Evolutionary conservation across 2,113 vertebrate species (phyloP), one percentile per base, ranked within the genome.

Genomic region (Cromileptes altivelis): DNA sequence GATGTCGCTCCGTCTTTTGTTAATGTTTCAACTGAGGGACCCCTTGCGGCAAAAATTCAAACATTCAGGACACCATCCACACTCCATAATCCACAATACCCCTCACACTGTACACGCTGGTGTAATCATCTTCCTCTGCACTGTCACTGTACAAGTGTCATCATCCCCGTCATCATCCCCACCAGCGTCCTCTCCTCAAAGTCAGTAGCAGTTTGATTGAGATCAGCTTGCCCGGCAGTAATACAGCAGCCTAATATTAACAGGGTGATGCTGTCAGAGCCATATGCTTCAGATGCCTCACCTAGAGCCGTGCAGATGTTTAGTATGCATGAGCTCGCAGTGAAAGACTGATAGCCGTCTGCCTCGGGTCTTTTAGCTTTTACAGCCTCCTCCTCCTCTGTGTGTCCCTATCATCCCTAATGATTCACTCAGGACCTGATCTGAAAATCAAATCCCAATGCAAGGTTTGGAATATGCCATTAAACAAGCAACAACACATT

Each of bases 401-500:
- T 58, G 57, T 88, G 80, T 84, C 81, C 77, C 83, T 84, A 90
- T 93, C 81, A 85, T 86, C 82, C 85, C 85, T 90, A 91, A 93
- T 92, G 84, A 88, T 90, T 93, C 88, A 91, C 81, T 88, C 62
- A 85, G 83, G 76, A 88, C 82, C 86, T 85, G 75, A 90, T 90
- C 85, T 79, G 87, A 89, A 90, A 91, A 91, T 82, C 63, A 87
- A 92, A 92, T 90, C 89, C 85, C 87, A 27, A 42, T 70, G 71
- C 72, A 73, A 82, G 82, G 82, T 85, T 92, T 83, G 77, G 88
- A 88, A 88, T 90, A 88, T 88, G 80, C 65, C 61, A 84, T 92
- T 91, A 91, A 93, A 91, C 91, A 93, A 94, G 75, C 79, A 82
- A 80, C 73, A 82, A 75, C 89, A 83, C 84, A 88, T 91, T 90